Conservation (phyloP, 2,113 vertebrate species). For the Barnardius zonarius region DNA sequence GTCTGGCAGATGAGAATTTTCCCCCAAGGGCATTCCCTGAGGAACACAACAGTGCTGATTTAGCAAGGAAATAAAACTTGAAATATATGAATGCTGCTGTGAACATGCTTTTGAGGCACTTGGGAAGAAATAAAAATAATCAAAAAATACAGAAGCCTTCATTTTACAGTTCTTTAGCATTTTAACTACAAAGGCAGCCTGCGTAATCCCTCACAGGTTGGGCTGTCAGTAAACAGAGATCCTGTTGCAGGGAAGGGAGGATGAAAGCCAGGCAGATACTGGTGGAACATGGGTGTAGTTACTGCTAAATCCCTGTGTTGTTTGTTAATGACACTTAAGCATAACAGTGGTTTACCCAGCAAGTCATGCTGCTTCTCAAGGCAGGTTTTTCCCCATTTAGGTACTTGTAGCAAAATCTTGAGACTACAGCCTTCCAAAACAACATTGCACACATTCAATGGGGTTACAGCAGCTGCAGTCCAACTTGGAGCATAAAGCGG, state of each 20-base stretch:
- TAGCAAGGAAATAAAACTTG: conserved; percentile 6
- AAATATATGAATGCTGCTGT: neutral
- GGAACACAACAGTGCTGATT: neutral
- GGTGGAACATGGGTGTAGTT: fast-evolving
- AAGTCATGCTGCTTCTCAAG: neutral
- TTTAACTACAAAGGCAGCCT: neutral
- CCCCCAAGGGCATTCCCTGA: neutral
- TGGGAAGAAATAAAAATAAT: neutral
- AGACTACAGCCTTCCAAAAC: neutral
- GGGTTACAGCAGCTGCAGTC: neutral
- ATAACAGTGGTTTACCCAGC: neutral
- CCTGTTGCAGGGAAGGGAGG: neutral
- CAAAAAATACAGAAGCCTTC: neutral
- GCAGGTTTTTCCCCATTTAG: neutral
- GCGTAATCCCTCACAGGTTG: fast-evolving
- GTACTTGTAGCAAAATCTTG: neutral
- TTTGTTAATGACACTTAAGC: neutral
- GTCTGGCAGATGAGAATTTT: neutral
- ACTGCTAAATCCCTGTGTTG: neutral
- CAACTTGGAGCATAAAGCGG: neutral
- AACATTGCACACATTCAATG: fast-evolving
- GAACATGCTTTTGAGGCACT: neutral
- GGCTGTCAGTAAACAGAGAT: neutral
- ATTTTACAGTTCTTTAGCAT: neutral
- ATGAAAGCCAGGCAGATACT: neutral